Conservation (phyloP, 64 coral and sea anemone species). For the Dendronephthya gigantea region DNA sequence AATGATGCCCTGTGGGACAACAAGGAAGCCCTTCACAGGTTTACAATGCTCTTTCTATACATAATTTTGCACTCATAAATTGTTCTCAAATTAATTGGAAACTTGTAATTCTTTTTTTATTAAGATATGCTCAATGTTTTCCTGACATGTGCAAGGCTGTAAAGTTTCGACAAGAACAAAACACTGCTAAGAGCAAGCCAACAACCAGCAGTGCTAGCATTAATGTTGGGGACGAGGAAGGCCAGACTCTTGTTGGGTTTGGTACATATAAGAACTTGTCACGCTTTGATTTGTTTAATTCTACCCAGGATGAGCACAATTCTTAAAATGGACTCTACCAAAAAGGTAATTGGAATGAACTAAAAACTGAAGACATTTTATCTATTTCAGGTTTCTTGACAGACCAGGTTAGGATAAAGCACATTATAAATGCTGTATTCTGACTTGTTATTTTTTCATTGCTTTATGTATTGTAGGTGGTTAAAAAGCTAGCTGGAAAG, state of each 20-base stretch:
- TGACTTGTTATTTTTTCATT: too few species aligned
- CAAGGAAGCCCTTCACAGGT: conserved; percentile 26
- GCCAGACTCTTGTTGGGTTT: neutral
- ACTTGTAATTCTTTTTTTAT: too few species aligned
- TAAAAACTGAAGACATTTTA: too few species aligned
- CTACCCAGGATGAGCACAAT: neutral
- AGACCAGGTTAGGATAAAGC: neutral
- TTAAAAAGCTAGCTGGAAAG: conserved; percentile 40
- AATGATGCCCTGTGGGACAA: neutral
- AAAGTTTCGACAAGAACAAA: neutral
- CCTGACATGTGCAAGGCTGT: neutral
- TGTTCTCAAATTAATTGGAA: too few species aligned
- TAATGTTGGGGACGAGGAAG: neutral
- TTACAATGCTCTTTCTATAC: neutral
- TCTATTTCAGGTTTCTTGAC: neutral
- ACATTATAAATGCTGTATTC: neutral
- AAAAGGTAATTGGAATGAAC: neutral
- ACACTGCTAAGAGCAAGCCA: neutral
- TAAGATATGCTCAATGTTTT: neutral
- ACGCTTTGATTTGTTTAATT: neutral
- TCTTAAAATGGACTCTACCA: conserved; percentile 9
- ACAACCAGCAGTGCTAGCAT: too few species aligned
- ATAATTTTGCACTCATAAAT: neutral
- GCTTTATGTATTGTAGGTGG: conserved; percentile 18
- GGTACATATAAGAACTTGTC: neutral